These are phyloP conservation scores for Nomada lathburiana DNA, from an alignment of 2,888 invertebrate species.

Conservation along the genomic window DNA sequence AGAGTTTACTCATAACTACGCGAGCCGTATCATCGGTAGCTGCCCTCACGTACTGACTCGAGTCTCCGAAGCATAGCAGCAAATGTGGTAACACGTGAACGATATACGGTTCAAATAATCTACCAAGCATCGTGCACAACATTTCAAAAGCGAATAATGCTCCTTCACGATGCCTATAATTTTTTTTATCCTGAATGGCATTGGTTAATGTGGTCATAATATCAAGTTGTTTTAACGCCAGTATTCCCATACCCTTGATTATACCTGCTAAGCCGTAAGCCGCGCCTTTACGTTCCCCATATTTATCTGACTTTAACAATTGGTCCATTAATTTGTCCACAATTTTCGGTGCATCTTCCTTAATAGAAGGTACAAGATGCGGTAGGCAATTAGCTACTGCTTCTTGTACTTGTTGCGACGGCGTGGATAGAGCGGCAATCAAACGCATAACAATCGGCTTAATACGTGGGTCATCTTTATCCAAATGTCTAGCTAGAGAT, in stretches of 20 bases:
- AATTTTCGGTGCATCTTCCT: constrained; percentile 94
- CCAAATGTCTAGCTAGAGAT: constrained; percentile 97
- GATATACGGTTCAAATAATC: constrained; percentile 99
- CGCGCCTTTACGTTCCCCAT: constrained; percentile 97
- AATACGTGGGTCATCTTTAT: constrained; percentile 94
- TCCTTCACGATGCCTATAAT: constrained; percentile 96
- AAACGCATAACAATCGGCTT: constrained; percentile 97
- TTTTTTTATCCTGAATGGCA: constrained; percentile 98
- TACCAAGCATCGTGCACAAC: constrained; percentile 96
- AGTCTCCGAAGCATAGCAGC: constrained; percentile 97
- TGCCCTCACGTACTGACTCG: constrained; percentile 96
- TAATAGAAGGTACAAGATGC: constrained; percentile 95
- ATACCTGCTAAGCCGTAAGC: constrained; percentile 98
- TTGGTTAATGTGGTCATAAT: constrained; percentile 97
- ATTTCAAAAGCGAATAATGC: constrained; percentile 99
- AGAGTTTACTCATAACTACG: constrained; percentile 97
- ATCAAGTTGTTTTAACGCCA: constrained; percentile 97
- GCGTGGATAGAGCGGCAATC: constrained; percentile 96
- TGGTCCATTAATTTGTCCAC: constrained; percentile 94
- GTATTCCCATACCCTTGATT: constrained; percentile 98
- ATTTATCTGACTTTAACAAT: constrained; percentile 95
- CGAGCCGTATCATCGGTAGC: constrained; percentile 98
- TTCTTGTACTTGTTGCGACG: constrained; percentile 99
- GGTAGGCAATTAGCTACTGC: constrained; percentile 98
- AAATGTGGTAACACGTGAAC: constrained; percentile 98